Base-by-base conservation (phyloP, 37 sponge, comb jelly and placozoan genomes). In the Crambe crambe region DNA sequence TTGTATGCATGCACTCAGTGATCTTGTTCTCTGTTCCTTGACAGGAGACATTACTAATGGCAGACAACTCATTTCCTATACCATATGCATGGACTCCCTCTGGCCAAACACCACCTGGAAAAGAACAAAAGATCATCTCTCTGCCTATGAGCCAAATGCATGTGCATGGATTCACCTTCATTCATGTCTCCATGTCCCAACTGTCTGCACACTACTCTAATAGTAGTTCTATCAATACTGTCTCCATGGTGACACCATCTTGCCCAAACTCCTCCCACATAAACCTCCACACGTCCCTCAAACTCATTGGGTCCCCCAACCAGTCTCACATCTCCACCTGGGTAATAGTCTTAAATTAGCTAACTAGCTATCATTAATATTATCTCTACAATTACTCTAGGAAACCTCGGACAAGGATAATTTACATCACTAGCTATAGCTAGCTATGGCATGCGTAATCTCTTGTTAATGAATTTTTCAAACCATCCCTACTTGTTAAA, bases 171-270 rank as follows among this genome's bases (percentile, higher is more conserved):
- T 15, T 47, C 51, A 47, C 51, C 51, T 15, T 60, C 26, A 40
- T 60, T n/a, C n/a, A n/a, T n/a, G n/a, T n/a, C 26, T 23, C 17
- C 59, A 37, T 60, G 59, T 56, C 77, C 77, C 12, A 84, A 57
- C 58, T 56, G 68, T 22, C 44, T 68, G 70, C 84, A 84, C 42
- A 84, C 58, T 2, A 68, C 77, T 54, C 37, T 37, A 34, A 77
- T 77, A 22, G 56, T 43, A 70, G 70, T 68, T 34, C 4, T 35
- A 25, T 31, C 22, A 22, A 63, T 68, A 32, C 36, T 68, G 10
- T 12, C 12, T 12, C 51, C 51, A 47, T 6, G 12, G 12, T 47
- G 6, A 35, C 84, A 84, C 56, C 74, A 54, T 40, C 69, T 76
- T 1, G 77, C 77, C 84, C 84, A 84, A 1, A 12, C 30, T 26